Percentiles rank a stretch among this genome's conserved stretches.
Conservation (phyloP, 2,888 invertebrate species). For the Hoplodrina ambigua region DNA sequence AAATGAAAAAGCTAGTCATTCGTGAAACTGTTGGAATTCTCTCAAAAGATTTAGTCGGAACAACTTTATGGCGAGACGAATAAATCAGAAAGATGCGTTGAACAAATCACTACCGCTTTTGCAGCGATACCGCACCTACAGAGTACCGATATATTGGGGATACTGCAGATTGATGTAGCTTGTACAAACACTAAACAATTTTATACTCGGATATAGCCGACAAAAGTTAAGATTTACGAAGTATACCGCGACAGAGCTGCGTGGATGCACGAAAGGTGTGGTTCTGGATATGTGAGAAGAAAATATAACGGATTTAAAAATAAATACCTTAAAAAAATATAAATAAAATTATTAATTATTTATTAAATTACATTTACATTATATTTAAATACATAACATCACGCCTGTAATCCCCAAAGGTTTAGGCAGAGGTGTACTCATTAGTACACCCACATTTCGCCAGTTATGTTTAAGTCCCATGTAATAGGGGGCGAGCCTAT, state of each 20-base stretch:
- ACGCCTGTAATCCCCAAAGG: no score
- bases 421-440: no score
- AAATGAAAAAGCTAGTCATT: conserved; percentile 47
- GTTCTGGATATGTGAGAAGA: conserved; percentile 11
- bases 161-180: conserved; percentile 76
- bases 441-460: no score
- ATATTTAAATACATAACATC: no score
- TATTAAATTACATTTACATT: no score
- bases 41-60: conserved; percentile 50
- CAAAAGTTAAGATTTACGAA: conserved; percentile 86
- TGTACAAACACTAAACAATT: conserved; percentile 81
- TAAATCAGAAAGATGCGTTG: conserved; percentile 83
- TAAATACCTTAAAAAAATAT: no score
- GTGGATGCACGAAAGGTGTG: conserved; percentile 50
- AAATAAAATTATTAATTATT: no score
- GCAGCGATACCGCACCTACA: conserved; percentile 52
- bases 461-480: no score
- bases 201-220: conserved; percentile 80
- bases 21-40: conserved; percentile 41
- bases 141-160: conserved; percentile 63
- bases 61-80: conserved; percentile 74
- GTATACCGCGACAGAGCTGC: conserved; percentile 69
- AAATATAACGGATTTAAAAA: background rate
- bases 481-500: no score
- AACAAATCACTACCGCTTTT: conserved; percentile 77